These are phyloP conservation scores for Ictalurus punctatus DNA, from an alignment of 2,113 vertebrate genomes.

Conservation along the genomic window DNA sequence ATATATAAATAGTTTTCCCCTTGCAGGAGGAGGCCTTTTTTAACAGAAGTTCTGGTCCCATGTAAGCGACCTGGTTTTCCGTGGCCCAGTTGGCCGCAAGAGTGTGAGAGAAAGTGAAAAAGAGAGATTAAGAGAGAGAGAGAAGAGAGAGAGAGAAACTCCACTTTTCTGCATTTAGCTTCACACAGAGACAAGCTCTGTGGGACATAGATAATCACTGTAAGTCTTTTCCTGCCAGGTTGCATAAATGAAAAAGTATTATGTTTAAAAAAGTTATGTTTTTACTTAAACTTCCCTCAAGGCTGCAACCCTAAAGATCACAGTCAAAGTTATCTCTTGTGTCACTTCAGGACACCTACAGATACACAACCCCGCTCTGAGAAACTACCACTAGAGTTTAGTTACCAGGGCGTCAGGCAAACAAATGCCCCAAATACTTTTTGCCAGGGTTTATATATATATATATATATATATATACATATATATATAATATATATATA, in stretches of 20 bases:
- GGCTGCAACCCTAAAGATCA: not conserved
- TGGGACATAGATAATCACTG: constrained; percentile 27
- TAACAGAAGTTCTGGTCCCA: constrained; percentile 63
- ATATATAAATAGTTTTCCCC: constrained; percentile 75
- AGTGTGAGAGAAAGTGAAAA: constrained; percentile 36
- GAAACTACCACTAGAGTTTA: not conserved
- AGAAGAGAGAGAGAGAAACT: constrained; percentile 32
- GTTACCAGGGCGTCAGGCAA: not conserved
- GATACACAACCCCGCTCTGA: not conserved
- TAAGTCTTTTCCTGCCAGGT: constrained; percentile 13
- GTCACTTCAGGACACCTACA: not conserved
- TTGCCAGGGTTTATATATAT: not conserved
- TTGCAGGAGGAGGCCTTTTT: constrained; percentile 70
- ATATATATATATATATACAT: too few species aligned
- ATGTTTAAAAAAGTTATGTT: not conserved
- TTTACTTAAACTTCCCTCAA: not conserved
- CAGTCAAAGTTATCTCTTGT: not conserved
- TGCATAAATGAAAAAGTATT: constrained; percentile 17
- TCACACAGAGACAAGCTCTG: constrained; percentile 29
- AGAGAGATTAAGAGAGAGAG: constrained; percentile 41
- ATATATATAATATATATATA: too few species aligned
- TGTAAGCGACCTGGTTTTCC: constrained; percentile 74
- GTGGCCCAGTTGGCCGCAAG: constrained; percentile 68
- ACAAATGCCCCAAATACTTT: not conserved
- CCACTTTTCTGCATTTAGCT: constrained; percentile 18